These are phyloP conservation scores for Struthidea cinerea DNA, from an alignment of 2,113 vertebrate species.

Conservation along the genomic window DNA sequence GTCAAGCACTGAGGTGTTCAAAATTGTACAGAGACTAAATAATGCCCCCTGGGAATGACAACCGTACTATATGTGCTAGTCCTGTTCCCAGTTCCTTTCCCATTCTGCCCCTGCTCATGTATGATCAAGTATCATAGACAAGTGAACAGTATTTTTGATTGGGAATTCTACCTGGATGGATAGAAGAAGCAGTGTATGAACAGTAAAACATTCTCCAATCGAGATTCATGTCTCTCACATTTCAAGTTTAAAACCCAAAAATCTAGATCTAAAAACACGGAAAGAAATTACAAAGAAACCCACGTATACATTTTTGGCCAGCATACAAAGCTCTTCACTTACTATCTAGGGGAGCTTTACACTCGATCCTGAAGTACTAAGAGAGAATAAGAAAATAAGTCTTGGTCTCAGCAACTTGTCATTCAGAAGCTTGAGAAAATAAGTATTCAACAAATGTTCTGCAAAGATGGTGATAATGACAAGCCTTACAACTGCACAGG, in stretches of 20 bases:
- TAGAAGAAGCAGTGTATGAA: background rate
- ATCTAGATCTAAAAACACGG: background rate
- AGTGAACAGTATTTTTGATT: background rate
- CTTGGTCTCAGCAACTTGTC: background rate
- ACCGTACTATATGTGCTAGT: background rate
- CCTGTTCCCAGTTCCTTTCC: background rate
- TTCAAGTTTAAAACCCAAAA: background rate
- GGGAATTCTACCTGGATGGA: background rate
- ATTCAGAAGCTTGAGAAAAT: background rate
- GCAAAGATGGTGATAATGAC: background rate
- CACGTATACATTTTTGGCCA: background rate
- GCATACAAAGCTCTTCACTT: background rate
- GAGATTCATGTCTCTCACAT: background rate
- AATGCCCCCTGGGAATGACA: constrained; percentile 9
- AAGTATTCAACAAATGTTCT: background rate
- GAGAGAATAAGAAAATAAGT: background rate
- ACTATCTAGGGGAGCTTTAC: background rate
- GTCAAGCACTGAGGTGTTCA: background rate
- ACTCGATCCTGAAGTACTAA: background rate
- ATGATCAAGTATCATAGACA: background rate
- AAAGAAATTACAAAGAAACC: background rate
- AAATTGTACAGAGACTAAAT: background rate
- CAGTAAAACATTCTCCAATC: background rate
- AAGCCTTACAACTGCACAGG: background rate
- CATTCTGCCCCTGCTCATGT: background rate